Base-by-base conservation (phyloP, 2,797 vertebrate genomes). In the Acropternis orthonyx region DNA sequence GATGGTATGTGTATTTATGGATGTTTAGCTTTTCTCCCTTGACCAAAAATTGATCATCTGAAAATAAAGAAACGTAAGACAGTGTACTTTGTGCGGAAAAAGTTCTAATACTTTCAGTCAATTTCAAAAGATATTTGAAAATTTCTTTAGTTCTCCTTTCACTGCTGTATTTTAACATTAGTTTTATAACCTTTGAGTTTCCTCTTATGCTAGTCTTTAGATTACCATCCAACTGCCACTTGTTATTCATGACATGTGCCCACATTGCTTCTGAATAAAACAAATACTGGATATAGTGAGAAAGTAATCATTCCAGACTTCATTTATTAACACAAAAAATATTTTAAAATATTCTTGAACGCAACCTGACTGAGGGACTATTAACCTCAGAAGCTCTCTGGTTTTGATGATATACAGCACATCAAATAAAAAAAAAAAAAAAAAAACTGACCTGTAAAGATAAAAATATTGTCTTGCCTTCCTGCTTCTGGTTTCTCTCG, bases 211-310 rank as follows among this genome's bases (percentile, higher is more conserved):
- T 68, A 62, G 48, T 76, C 67, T 61, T 89, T 71, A 84, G 58
- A 85, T 89, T 78, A 46, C n/a, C 62, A 59, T 27, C 19, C 5
- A 7, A 22, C 21, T 76, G 41, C n/a, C 24, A 67, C 58, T 95
- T 83, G 21, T 21, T 96, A 92, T 88, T 95, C 85, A 79, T 87
- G 26, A 88, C 94, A 74, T 62, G 26, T 76, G 91, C 20, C 18
- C 32, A 41, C 75, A 91, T 96, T 89, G 18, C 61, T 92, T 95
- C 77, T 80, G 91, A 94, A 93, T 71, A 95, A 95, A 93, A 43
- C 34, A 91, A 93, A 90, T 77, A 72, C 24, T 94, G 71, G 74
- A 73, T 87, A 88, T 24, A 87, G n/a, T 30, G 51, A 69, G 30
- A 78, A 90, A 65, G 51, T 68, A 94, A 95, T 92, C 62, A 91